Conservation (phyloP, 2,888 invertebrate genomes). For the Lepidocyrtoides sp. region DNA sequence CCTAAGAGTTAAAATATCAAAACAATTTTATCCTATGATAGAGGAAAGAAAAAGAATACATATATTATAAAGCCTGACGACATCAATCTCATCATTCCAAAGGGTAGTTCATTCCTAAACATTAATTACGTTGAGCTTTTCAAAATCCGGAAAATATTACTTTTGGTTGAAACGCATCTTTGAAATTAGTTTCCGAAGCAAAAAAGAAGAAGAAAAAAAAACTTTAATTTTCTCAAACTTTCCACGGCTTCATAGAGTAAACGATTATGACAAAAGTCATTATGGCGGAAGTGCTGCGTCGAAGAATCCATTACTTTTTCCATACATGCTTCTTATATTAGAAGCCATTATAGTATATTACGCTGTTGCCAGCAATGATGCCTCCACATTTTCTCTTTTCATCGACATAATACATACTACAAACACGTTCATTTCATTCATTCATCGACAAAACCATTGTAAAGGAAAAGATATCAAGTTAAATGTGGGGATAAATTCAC, state of each 20-base stretch:
- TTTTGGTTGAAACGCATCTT: slow-evolving; percentile 20
- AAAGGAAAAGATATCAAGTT: slow-evolving; percentile 73
- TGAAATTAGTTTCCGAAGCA: slow-evolving; percentile 18
- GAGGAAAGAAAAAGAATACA: no score
- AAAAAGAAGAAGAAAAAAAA: neutral
- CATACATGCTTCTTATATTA: slow-evolving; percentile 34
- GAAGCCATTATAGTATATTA: slow-evolving; percentile 39
- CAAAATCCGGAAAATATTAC: neutral
- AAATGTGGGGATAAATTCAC: slow-evolving; percentile 76
- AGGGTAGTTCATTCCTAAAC: slow-evolving; percentile 18
- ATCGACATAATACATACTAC: slow-evolving; percentile 18
- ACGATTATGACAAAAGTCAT: slow-evolving; percentile 66
- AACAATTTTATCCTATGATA: no score
- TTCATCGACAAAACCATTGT: slow-evolving; percentile 66
- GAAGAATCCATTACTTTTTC: slow-evolving; percentile 53
- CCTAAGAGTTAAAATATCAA: no score
- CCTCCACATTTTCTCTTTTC: slow-evolving; percentile 38
- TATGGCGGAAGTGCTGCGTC: slow-evolving; percentile 13
- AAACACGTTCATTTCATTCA: slow-evolving; percentile 53
- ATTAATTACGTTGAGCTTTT: neutral
- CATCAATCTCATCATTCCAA: slow-evolving; percentile 32
- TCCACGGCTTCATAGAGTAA: slow-evolving; percentile 22
- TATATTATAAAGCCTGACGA: no score
- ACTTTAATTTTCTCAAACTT: slow-evolving; percentile 40
- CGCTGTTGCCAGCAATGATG: slow-evolving; percentile 9